phyloP scores from a whole-genome alignment of 1,140 invertebrate species.

The Pteromalus puparum region DNA sequence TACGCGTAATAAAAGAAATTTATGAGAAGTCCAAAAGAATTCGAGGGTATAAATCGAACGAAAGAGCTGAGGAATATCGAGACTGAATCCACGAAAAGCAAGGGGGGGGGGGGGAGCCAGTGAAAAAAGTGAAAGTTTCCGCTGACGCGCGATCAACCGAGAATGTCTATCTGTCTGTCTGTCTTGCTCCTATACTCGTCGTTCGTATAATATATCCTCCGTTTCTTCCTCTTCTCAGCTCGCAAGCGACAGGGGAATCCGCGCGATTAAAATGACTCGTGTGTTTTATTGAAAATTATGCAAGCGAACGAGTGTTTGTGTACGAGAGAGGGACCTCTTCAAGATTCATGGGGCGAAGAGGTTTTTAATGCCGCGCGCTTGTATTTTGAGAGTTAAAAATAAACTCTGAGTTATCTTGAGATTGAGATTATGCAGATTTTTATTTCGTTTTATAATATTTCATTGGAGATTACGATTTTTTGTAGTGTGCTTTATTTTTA shows the following conservation, averaged over 20 bases:
- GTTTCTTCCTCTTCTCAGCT: slow-evolving; percentile 3
- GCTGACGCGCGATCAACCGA: slow-evolving; percentile 55
- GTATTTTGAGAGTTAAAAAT: not conserved
- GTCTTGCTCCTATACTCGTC: not conserved
- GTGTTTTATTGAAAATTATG: slow-evolving; percentile 12
- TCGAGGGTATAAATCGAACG: slow-evolving; percentile 46
- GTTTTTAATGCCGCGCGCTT: too few species aligned
- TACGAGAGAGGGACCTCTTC: not conserved
- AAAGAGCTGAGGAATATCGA: too few species aligned
- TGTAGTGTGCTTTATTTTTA: too few species aligned
- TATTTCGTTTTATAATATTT: not conserved
- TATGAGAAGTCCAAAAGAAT: slow-evolving; percentile 42
- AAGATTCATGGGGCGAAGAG: not conserved
- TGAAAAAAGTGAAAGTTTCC: slow-evolving; percentile 73
- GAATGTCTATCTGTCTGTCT: slow-evolving; percentile 54
- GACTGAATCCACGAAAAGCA: too few species aligned
- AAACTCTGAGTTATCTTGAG: not conserved
- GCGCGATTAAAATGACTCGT: not conserved
- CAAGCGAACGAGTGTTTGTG: not conserved
- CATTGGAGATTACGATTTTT: too few species aligned
- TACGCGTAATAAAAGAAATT: not conserved
- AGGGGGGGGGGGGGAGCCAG: slow-evolving; percentile 55
- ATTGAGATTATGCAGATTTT: not conserved
- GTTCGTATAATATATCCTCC: slow-evolving; percentile 3
- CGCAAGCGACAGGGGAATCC: not conserved